These are phyloP conservation scores for Erythrocercus mccallii DNA, from an alignment of 2,113 vertebrate genomes.

Conservation along the genomic window DNA sequence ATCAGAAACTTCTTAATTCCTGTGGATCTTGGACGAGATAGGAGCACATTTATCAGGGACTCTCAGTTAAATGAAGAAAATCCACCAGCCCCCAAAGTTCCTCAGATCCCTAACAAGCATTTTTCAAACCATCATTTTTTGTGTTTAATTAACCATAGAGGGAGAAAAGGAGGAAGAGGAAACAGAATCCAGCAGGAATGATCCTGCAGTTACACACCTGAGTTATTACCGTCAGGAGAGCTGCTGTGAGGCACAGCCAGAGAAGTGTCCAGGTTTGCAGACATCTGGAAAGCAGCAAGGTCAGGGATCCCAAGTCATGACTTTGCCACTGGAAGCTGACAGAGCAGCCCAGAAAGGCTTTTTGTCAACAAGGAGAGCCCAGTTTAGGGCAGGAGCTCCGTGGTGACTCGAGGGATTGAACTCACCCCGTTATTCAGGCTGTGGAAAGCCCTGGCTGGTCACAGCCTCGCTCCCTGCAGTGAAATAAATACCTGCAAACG, in stretches of 20 bases:
- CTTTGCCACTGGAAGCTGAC: not conserved
- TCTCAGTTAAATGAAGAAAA: not conserved
- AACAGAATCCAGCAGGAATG: not conserved
- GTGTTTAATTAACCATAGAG: not conserved
- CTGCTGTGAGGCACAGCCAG: not conserved
- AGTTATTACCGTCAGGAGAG: not conserved
- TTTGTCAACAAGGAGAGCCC: not conserved
- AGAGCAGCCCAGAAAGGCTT: not conserved
- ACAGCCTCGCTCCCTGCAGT: not conserved
- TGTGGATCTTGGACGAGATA: not conserved
- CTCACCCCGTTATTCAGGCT: rapidly evolving
- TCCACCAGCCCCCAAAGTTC: not conserved
- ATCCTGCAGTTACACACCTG: not conserved
- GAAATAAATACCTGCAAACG: rapidly evolving
- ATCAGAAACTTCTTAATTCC: not conserved
- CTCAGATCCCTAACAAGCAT: not conserved
- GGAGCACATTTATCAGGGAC: not conserved
- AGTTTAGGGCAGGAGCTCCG: not conserved
- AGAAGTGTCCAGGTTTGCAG: not conserved
- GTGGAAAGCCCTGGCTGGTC: not conserved
- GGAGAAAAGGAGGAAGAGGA: not conserved
- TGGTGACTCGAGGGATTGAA: not conserved
- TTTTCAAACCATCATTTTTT: not conserved
- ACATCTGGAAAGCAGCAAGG: not conserved
- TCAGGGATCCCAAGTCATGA: no score